A percentile compares a stretch with the other conserved stretches of the same genome.
These are phyloP conservation scores for Pasiphila rectangulata DNA, from an alignment of 2,888 invertebrate species.

Conservation along the genomic window DNA sequence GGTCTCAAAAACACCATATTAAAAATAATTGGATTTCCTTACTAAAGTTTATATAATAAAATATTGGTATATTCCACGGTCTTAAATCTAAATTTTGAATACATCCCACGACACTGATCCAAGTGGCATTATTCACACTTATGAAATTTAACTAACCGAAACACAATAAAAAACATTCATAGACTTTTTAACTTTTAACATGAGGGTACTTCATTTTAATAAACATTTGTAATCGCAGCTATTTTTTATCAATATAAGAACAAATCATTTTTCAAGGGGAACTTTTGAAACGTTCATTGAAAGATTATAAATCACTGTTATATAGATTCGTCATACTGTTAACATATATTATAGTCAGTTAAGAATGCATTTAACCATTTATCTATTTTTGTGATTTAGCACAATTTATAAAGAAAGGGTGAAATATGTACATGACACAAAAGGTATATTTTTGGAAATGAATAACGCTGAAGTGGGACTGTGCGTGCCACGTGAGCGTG, in stretches of 20 bases:
- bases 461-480: no score
- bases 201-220: constrained; percentile 66
- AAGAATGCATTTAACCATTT: constrained; percentile 40
- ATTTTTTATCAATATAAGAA: constrained; percentile 62
- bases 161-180: constrained; percentile 29
- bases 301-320: constrained; percentile 58
- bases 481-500: no score
- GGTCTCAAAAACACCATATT: no score
- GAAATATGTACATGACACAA: neutral
- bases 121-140: constrained; percentile 23
- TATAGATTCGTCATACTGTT: constrained; percentile 67
- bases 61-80: neutral
- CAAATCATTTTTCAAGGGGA: constrained; percentile 25
- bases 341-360: constrained; percentile 61
- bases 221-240: constrained; percentile 42
- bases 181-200: constrained; percentile 44
- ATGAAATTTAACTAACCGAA: constrained; percentile 19
- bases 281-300: constrained; percentile 28
- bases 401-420: constrained; percentile 26
- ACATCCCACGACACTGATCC: neutral
- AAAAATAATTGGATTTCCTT: no score
- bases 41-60: neutral
- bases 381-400: constrained; percentile 31
- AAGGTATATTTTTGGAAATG: no score
- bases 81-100: constrained; percentile 1